Evolutionary conservation across 1,140 invertebrate species (phyloP), one percentile per base, ranked within the genome.

Genomic region (Tetraneura akinire): DNA sequence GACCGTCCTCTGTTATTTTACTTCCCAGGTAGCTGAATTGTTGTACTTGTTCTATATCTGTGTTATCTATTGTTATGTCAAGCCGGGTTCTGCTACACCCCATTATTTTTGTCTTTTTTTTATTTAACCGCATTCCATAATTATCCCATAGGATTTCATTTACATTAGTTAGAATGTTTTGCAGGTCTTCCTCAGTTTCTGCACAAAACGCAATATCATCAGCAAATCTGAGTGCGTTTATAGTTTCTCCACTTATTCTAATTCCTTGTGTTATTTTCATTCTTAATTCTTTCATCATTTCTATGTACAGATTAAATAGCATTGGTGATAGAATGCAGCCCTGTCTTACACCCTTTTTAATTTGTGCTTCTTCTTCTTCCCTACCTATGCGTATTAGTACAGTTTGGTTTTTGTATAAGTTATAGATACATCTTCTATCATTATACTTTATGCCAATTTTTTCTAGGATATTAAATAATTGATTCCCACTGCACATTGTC

Each of bases 361-460:
- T 81, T 55, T 74, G 64, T 51, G 49, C 70, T 70, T 6, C 10
- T 49, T 45, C 42, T 70, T 45, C 37, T 70, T 47, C 23, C 16
- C 21, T n/a, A 21, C 37, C 26, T 71, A 71, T 45, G 23, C 21
- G 23, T 21, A 70, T 55, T 53, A 70, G 26, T 37, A 66, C 10
- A 42, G 37, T 53, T 71, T 70, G 80, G 49, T 71, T 70, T 55
- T 70, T 66, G 66, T 80, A 70, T 21, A 80, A 49, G 14, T 47
- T 32, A 45, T 42, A 80, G 16, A 66, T 80, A 47, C 60, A 26
- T 45, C 42, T 62, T 49, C 78, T 80, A 21, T 80, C 57, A 21
- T 66, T 45, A 64, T 47, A 80, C 16, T 66, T 62, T n/a, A 80
- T 64, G 29, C 60, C 78, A 45, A 45, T 64, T 55, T 4, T 23